Evolutionary conservation across 2,113 vertebrate species (phyloP).

Genomic region (Strix aluco): DNA sequence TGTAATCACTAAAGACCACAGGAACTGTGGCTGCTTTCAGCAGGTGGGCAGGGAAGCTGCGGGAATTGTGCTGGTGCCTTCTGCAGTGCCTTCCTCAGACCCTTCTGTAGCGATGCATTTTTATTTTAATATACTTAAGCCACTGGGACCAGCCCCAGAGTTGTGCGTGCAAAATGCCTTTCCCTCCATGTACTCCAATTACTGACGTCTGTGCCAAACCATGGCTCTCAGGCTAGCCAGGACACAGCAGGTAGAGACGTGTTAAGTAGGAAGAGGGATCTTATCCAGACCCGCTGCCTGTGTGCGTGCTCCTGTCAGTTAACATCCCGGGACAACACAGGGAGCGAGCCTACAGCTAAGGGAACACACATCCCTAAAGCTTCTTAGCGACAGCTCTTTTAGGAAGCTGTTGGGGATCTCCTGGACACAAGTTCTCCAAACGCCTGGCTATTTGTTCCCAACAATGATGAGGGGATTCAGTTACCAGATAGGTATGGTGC

Average conservation of each 20-base stretch:
- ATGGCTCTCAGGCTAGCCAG: background rate
- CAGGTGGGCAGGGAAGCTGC: background rate
- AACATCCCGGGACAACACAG: background rate
- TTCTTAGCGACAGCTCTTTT: background rate
- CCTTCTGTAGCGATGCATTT: background rate
- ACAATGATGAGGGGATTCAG: background rate
- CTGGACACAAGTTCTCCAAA: background rate
- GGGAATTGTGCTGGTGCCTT: background rate
- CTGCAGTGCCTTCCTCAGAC: background rate
- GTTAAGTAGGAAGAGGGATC: background rate
- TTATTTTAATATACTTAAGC: background rate
- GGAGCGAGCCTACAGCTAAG: background rate
- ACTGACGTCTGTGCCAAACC: background rate
- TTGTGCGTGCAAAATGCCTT: constrained; percentile 5
- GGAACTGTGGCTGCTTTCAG: background rate
- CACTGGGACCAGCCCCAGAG: constrained; percentile 8
- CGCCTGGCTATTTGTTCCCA: background rate
- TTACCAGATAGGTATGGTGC: background rate
- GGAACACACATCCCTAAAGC: background rate
- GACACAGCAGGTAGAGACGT: background rate
- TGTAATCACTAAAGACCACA: background rate
- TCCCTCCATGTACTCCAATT: background rate
- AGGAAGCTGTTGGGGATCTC: background rate
- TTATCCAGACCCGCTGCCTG: background rate
- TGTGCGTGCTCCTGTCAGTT: background rate